Base-by-base conservation (phyloP, 2,888 invertebrate species). In the Philonicus albiceps region DNA sequence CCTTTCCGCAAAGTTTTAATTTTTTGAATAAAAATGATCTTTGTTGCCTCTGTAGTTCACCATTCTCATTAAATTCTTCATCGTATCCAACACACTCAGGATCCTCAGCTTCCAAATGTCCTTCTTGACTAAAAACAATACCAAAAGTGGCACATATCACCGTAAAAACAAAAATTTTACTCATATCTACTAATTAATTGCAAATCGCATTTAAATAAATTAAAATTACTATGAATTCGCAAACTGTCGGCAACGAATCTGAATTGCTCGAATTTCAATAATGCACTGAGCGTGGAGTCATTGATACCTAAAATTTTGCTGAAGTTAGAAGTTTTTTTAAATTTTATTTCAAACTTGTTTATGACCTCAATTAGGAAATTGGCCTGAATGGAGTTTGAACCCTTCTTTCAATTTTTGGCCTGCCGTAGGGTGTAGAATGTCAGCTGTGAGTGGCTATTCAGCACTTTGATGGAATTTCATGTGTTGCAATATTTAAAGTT, bases 241-340 rank as follows among this genome's bases (percentile, higher is more conserved):
- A 13, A 2, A 19, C 43, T 13, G 49, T 5, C 27, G 40, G 13
- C 22, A 40, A n/a, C 11, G 7, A 78, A 27, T 49, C 43, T 78
- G 78, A 78, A 27, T 78, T 27, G 78, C 43, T 78, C 27, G 30
- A 49, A 53, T 78, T 78, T 78, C 78, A 78, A n/a, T 19, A 27
- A 16, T 27, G 30, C 43, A 78, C 78, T 78, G 78, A 49, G 27
- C 30, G 16, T 27, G 40, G n/a, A 37, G 49, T 11, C 43, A 27
- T 22, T 30, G n/a, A 43, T 27, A 27, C 49, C 11, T 22, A 2
- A 37, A 11, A 43, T 78, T 78, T 43, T 78, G 78, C 78, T 49
- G 49, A 78, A 30, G 8, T 16, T 11, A 27, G 11, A 27, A 37
- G 11, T 8, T 37, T 11, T 34, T 37, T 11, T 37, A 37, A 30